Conservation (phyloP, 2,888 invertebrate species). For the Julus scanicus region DNA sequence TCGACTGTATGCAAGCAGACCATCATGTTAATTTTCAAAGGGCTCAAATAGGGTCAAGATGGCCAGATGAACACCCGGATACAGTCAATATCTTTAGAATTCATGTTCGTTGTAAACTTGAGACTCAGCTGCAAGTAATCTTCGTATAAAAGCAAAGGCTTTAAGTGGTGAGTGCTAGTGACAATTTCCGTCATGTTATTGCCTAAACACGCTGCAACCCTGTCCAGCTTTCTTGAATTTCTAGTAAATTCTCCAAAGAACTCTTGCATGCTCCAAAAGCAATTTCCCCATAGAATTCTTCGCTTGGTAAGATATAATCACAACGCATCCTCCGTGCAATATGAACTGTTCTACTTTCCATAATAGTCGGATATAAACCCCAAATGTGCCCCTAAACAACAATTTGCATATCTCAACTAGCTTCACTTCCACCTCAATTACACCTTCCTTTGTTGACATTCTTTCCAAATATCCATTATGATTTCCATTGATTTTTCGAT, state of each 20-base stretch:
- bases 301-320: slow-evolving; percentile 1
- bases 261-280: not conserved
- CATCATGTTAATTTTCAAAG: too few relatives aligned
- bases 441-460: slow-evolving; percentile 43
- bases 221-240: not conserved
- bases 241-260: not conserved
- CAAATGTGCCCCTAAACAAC: slow-evolving; percentile 36
- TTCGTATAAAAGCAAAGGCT: too few relatives aligned
- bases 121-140: too few relatives aligned
- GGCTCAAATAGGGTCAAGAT: too few relatives aligned
- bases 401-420: slow-evolving; percentile 47
- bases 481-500: slow-evolving; percentile 40
- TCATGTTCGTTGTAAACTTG: too few relatives aligned
- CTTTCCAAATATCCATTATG: slow-evolving; percentile 38
- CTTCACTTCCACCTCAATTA: slow-evolving; percentile 47
- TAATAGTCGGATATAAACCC: slow-evolving; percentile 44
- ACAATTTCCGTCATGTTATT: not conserved
- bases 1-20: too few relatives aligned
- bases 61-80: too few relatives aligned
- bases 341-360: slow-evolving; percentile 18
- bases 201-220: not conserved
- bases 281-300: not conserved
- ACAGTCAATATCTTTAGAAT: too few relatives aligned
- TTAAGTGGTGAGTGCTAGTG: too few relatives aligned
- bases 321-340: not conserved